Evolutionary conservation across 2,113 vertebrate species (phyloP), one percentile per base, ranked within the genome.

Genomic region (Neodon shergylaensis): DNA sequence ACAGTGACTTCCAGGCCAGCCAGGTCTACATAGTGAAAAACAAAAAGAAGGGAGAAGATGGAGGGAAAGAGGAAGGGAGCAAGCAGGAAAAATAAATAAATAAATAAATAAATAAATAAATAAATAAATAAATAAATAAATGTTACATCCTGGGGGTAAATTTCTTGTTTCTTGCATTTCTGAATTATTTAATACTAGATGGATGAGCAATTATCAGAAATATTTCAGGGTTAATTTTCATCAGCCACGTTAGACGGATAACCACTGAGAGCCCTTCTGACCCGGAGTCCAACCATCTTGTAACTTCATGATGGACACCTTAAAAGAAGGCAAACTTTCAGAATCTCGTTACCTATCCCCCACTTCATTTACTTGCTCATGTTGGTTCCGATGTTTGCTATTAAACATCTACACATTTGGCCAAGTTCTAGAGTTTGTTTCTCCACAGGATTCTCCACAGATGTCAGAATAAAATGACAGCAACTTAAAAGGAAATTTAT

Each of bases 151-250:
- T 47, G 63, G 13, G 49, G 49, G 58, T 58, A 58, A 58, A 21
- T 84, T 54, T 70, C 90, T 92, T 91, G 70, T 74, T 95, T 77
- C 24, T 88, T 36, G 47, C 16, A 58, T 77, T 77, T 92, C 81
- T 76, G 36, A 95, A 91, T 28, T 42, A 66, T 28, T 68, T 93
- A 33, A 31, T 58, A 73, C 31, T 63, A 19, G 36, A 47, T 86
- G 31, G 3, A 14, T 49, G 65, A 83, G 17, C 11, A 73, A 26
- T 63, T 81, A n/a, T 39, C 65, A 77, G 82, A 88, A n/a, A 52
- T 61, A 76, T 49, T 92, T 84, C 84, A 90, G 65, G 65, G 81
- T 61, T 21, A 42, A 68, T 76, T 14, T 42, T 84, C 31, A 65
- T 11, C 49, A 86, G 39, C 28, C 22, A 54, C 73, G 8, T 22